phyloP scores from a whole-genome alignment of 2,888 invertebrate genomes.

The Tanypteryx hageni region DNA sequence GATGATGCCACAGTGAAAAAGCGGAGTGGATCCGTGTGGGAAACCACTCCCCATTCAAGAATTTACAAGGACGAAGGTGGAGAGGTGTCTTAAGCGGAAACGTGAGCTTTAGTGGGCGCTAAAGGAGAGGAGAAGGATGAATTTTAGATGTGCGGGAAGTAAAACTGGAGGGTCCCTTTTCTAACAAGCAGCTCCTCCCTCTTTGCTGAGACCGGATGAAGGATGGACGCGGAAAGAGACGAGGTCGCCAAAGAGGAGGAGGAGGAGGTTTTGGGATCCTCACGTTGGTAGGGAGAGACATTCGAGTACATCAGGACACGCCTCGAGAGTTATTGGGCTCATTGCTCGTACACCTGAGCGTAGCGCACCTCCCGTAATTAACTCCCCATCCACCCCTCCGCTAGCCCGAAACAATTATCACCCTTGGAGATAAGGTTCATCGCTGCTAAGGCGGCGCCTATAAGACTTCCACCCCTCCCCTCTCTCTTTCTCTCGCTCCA shows the following conservation, averaged over 20 bases:
- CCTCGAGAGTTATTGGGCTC: background rate
- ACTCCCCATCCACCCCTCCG: background rate
- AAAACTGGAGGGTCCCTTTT: background rate
- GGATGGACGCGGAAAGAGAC: background rate
- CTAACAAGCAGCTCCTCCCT: background rate
- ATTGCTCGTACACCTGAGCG: background rate
- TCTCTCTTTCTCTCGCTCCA: too few species aligned
- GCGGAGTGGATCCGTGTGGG: too few species aligned
- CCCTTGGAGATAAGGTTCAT: background rate
- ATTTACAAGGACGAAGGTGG: background rate
- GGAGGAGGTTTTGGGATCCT: background rate
- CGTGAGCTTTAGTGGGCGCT: background rate
- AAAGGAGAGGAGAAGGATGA: too few species aligned
- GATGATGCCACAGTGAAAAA: too few species aligned
- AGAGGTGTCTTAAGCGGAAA: background rate
- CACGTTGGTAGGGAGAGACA: background rate
- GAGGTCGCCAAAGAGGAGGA: background rate
- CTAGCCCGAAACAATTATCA: background rate
- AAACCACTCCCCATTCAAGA: too few species aligned
- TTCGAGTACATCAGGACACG: background rate
- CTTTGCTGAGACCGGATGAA: background rate
- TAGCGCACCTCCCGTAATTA: background rate
- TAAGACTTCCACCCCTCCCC: too few species aligned
- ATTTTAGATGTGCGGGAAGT: background rate
- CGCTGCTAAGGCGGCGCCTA: background rate